These are phyloP conservation scores for Nemoura dubitans DNA, from an alignment of 2,888 invertebrate species.

Conservation along the genomic window DNA sequence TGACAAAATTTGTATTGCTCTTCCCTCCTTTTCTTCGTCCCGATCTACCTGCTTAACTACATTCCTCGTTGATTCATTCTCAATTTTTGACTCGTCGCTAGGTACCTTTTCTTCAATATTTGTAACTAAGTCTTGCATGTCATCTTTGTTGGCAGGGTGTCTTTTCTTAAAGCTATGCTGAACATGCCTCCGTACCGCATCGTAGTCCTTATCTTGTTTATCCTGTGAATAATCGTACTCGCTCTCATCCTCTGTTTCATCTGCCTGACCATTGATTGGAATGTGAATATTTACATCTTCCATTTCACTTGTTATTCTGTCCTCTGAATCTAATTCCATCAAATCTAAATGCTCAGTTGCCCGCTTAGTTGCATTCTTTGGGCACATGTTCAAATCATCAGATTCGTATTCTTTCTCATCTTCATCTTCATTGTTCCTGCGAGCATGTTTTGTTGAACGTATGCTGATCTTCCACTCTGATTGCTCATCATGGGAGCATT, in stretches of 20 bases:
- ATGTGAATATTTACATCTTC: no score
- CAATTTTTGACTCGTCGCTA: not conserved
- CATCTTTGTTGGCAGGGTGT: not conserved
- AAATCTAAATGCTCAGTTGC: not conserved
- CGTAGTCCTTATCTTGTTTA: not conserved
- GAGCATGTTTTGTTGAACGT: not conserved
- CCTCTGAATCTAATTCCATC: not conserved
- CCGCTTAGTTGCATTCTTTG: not conserved
- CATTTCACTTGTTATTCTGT: no score
- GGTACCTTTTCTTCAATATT: not conserved
- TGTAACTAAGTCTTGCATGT: not conserved
- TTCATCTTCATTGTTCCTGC: constrained; percentile 24
- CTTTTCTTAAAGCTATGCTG: not conserved
- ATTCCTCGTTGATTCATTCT: not conserved
- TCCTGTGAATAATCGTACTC: not conserved
- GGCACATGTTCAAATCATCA: not conserved
- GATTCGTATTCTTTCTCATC: constrained; percentile 24
- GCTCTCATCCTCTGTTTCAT: not conserved
- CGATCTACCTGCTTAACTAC: not conserved
- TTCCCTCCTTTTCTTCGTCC: not conserved
- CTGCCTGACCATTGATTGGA: not conserved
- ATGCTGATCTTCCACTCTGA: not conserved
- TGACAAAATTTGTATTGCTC: not conserved
- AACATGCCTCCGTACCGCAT: not conserved
- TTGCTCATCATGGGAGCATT: not conserved